Base-by-base conservation (phyloP, 2,888 invertebrate species). In the Andrena hattorfiana region DNA sequence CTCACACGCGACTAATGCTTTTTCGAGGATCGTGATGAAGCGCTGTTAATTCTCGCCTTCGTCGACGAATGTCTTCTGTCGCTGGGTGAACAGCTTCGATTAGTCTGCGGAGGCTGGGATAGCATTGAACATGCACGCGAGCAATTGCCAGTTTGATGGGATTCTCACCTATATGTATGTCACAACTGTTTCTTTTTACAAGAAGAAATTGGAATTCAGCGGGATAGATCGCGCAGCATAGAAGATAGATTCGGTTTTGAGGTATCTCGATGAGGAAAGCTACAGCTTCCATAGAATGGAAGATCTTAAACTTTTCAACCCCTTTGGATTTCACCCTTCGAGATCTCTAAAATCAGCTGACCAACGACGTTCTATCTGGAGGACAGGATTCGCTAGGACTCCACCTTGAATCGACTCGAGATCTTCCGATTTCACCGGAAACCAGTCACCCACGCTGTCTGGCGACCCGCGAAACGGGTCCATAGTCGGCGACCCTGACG, bases 371-470 rank as follows among this genome's bases (percentile, higher is more conserved):
- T 10, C 23, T 56, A 56, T 4, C 56, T 13, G 20, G 0, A 23
- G 23, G 10, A 56, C 4, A 23, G 23, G 10, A 56, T 13, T 10
- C 8, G 26, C 20, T 23, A 23, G 26, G 23, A 23, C 56, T 56
- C 10, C 10, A 23, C 23, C 26, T 16, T 30, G 35, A 35, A 42
- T 42, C 49, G 26, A 48, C 49, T 69, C 13, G 20, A 56, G 69
- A 56, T 79, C 74, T 49, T 56, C 56, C 51, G 54, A 73, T 71
- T 77, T 73, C 48, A 56, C 42, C 56, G 48, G 28, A 35, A 67
- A 56, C 16, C n/a, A 62, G 54, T 71, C 84, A 77, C 79, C 78
- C 82, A 82, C 75, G 82, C 76, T 5, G 68, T 63, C 48, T 72
- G 51, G 66, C 3, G 42, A 5, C 42, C 42, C 49, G 30, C 28